Percentiles rank a stretch among this genome's conserved stretches.
Conservation (phyloP, 2,797 vertebrate species). For the Poecilia gillii region DNA sequence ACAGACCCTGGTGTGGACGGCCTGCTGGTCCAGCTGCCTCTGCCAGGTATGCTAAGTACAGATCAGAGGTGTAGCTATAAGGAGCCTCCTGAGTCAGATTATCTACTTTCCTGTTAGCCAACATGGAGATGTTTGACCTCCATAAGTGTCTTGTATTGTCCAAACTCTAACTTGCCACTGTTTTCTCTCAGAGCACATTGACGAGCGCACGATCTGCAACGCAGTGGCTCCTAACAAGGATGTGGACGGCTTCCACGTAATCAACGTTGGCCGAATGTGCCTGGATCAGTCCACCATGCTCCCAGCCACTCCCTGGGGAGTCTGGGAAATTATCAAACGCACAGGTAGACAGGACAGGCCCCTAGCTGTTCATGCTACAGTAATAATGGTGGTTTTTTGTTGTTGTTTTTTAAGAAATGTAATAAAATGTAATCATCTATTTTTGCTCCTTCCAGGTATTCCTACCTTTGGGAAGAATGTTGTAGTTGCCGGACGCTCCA, state of each 20-base stretch:
- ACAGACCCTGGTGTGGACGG: conserved; percentile 88
- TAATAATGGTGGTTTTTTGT: not conserved
- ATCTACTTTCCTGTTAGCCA: not conserved
- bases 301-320: conserved; percentile 94
- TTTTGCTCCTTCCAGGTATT: conserved; percentile 82
- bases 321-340: conserved; percentile 97
- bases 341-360: conserved; percentile 79
- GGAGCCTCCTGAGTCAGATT: not conserved
- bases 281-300: conserved; percentile 96
- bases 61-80: not conserved
- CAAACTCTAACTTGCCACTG: not conserved
- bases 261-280: conserved; percentile 96
- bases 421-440: not conserved
- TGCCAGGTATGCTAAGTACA: conserved; percentile 84
- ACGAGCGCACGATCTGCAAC: conserved; percentile 91
- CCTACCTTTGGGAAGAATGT: conserved; percentile 95
- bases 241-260: conserved; percentile 95
- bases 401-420: not conserved
- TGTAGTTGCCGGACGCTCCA: conserved; percentile 94
- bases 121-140: not conserved
- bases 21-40: conserved; percentile 93
- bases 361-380: not conserved
- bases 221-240: conserved; percentile 93
- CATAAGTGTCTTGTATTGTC: conserved; percentile 5
- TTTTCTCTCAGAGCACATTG: conserved; percentile 86